phyloP scores from a whole-genome alignment of 1,140 invertebrate genomes.

The Drosophila azteca region DNA sequence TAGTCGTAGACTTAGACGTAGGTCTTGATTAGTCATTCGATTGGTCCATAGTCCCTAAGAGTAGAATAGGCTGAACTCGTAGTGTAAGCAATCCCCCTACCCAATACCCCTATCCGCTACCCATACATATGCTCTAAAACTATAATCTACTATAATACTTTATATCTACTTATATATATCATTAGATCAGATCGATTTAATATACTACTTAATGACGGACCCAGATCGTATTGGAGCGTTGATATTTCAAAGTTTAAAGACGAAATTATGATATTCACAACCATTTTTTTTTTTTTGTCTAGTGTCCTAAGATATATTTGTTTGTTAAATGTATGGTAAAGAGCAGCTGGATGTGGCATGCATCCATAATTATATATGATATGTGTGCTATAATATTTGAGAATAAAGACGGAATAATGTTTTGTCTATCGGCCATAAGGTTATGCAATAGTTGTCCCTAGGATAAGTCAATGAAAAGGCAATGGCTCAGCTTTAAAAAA shows the following conservation, averaged over 20 bases:
- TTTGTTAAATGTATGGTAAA: slow-evolving; percentile 40
- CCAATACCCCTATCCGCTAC: neutral
- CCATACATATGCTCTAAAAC: slow-evolving; percentile 7
- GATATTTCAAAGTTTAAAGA: slow-evolving; percentile 25
- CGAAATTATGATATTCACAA: slow-evolving; percentile 15
- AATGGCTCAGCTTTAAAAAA: too few relatives aligned
- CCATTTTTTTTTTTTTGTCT: slow-evolving; percentile 50
- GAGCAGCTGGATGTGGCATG: slow-evolving; percentile 7
- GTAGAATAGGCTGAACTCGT: slow-evolving; percentile 34
- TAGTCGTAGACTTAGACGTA: slow-evolving; percentile 50
- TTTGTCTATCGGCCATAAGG: too few relatives aligned
- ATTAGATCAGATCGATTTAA: slow-evolving; percentile 5
- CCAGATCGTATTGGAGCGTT: too few relatives aligned
- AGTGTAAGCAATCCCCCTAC: slow-evolving; percentile 4
- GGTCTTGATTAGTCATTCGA: slow-evolving; percentile 45
- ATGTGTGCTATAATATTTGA: slow-evolving; percentile 38
- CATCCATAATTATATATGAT: slow-evolving; percentile 5
- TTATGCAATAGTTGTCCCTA: too few relatives aligned
- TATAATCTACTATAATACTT: slow-evolving; percentile 12
- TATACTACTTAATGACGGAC: slow-evolving; percentile 38
- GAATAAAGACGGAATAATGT: slow-evolving; percentile 55
- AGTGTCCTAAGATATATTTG: slow-evolving; percentile 24
- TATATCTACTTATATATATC: slow-evolving; percentile 13
- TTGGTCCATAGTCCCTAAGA: slow-evolving; percentile 68
- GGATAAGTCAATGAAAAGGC: too few relatives aligned